phyloP scores from a whole-genome alignment of 1,140 invertebrate genomes.

The Musca vetustissima region DNA sequence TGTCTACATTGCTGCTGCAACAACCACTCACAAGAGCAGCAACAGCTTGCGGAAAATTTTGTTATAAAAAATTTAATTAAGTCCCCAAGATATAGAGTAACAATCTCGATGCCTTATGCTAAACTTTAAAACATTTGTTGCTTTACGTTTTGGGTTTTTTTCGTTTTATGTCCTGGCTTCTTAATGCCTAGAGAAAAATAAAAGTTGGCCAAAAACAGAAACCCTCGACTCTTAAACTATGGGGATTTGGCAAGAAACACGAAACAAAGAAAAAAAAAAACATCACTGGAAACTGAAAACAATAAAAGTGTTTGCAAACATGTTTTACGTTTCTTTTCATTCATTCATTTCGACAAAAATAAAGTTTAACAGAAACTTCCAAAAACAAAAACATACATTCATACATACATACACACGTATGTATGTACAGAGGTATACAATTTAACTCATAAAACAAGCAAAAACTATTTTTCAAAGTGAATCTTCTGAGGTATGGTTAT shows the following conservation, averaged over 20 bases:
- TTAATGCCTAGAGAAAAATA: too few species aligned
- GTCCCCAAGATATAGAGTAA: constrained; percentile 23
- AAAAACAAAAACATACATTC: too few species aligned
- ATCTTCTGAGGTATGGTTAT: too few species aligned
- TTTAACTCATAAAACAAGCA: too few species aligned
- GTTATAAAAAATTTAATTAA: constrained; percentile 23
- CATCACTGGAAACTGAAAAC: too few species aligned
- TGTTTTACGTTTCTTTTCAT: too few species aligned
- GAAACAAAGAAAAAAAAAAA: constrained; percentile 1
- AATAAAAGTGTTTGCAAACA: constrained; percentile 24
- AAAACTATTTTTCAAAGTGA: too few species aligned
- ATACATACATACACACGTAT: too few species aligned
- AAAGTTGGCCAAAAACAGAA: not conserved
- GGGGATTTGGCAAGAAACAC: constrained; percentile 8
- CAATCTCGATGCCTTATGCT: constrained; percentile 18
- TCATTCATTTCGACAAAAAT: too few species aligned
- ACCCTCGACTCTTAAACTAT: not conserved
- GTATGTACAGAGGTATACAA: too few species aligned
- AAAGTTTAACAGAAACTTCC: too few species aligned
- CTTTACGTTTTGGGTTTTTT: not conserved
- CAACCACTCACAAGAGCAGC: too few species aligned
- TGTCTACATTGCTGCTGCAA: not conserved
- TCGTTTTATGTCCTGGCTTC: not conserved
- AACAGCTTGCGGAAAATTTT: constrained; percentile 5
- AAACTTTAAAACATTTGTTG: constrained; percentile 15